Base-by-base conservation (phyloP, 2,113 vertebrate species). In the Colinus virginianus region DNA sequence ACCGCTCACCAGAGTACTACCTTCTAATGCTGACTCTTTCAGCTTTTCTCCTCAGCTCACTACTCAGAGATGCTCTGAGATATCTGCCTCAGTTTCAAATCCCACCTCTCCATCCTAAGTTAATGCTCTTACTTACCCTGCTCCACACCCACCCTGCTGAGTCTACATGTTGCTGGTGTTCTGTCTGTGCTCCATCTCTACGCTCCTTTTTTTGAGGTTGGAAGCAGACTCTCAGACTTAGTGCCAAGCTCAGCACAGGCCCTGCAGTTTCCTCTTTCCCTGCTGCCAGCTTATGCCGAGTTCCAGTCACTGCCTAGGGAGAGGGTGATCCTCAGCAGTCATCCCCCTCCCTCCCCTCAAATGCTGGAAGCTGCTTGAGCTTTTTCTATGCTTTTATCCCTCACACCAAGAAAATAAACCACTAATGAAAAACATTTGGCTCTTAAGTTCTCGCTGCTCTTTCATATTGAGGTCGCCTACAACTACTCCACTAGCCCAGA, bases 371-470 rank as follows among this genome's bases (percentile, higher is more conserved):
- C 78, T 70, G 46, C 61, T 90, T 90, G 74, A 64, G 82, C 38
- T 90, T 72, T 67, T 90, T 92, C 82, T 92, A 76, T 2, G 13
- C 72, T 94, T 96, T 94, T 75, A 90, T 95, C 82, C 87, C 55
- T 94, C 85, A 85, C 84, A 96, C 59, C 55, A 93, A 88, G 84
- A 87, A 90, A 94, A 93, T 84, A 61, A 90, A 71, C 64, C 48
- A 32, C 84, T 95, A 95, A 95, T 81, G 40, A 91, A 62, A 93
- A 95, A 62, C 93, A 88, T 48, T 91, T 94, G 94, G 15, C 48
- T 95, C 93, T 28, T 2, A 12, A 78, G 58, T 87, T 91, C 84
- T 90, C 23, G 36, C 5, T 94, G 82, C 43, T 91, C 30, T 83
- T 94, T 84, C 78, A 28, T 84, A 88, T 70, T 56, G 85, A 70